Base-by-base conservation (phyloP, 35 echinoderm and acorn worm genomes). In the Diadema setosum region DNA sequence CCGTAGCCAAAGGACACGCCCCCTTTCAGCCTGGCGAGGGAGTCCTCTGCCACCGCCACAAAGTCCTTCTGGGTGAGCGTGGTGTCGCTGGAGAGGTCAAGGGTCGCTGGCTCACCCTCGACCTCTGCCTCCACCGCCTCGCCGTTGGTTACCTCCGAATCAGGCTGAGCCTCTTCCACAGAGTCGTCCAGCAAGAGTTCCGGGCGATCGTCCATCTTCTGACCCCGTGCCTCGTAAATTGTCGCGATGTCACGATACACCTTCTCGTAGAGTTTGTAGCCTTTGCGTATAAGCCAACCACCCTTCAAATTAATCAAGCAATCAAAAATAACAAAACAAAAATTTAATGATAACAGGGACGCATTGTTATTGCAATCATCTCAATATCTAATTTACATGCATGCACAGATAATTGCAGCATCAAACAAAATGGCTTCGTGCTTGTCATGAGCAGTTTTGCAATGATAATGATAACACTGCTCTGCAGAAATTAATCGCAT, bases 261-360 rank as follows among this genome's bases (percentile, higher is more conserved):
- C 40, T 95, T 99, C 87, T 99, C 96, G 41, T 99, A 99, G 45
- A 99, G 65, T 80, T 95, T 99, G 63, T 92, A 99, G 0, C 93
- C 96, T 45, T 99, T 99, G 43, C 96, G 83, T n/a, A 99, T 87
- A 3, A 92, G 87, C 90, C 89, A 94, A 31, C 96, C 96, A 14
- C 96, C 96, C 63, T 87, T 65, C 23, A 93, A n/a, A n/a, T n/a
- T n/a, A n/a, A n/a, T n/a, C n/a, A n/a, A n/a, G n/a, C n/a, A n/a
- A n/a, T n/a, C n/a, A n/a, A n/a, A n/a, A n/a, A n/a, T n/a, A n/a
- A n/a, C n/a, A n/a, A n/a, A n/a, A n/a, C n/a, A n/a, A n/a, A n/a
- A n/a, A n/a, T n/a, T n/a, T n/a, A n/a, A n/a, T n/a, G n/a, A n/a
- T n/a, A n/a, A n/a, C n/a, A n/a, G n/a, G n/a, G n/a, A n/a, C n/a